A percentile compares a stretch with the other conserved stretches of the same genome.
These are phyloP conservation scores for Uloborus plumipes DNA, from an alignment of 2,888 invertebrate species.

Conservation along the genomic window DNA sequence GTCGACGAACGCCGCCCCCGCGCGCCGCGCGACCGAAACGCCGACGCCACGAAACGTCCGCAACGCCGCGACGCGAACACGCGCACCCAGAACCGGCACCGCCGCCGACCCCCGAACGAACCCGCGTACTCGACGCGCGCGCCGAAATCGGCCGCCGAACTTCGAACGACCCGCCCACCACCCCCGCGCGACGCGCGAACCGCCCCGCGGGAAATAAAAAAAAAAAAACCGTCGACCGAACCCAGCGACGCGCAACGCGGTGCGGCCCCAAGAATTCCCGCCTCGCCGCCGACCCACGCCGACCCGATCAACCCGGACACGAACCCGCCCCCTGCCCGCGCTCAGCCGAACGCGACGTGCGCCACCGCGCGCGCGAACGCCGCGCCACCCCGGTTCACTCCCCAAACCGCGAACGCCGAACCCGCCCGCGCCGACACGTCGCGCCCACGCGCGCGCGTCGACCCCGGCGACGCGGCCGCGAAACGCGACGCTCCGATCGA, in stretches of 20 bases:
- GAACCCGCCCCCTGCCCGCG: neutral
- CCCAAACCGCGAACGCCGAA: neutral
- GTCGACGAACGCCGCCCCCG: too few relatives aligned
- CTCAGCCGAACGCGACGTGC: neutral
- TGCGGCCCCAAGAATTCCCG: neutral
- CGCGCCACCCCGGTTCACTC: neutral
- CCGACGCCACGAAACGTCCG: too few relatives aligned
- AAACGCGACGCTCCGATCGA: neutral
- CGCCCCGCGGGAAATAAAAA: too few relatives aligned
- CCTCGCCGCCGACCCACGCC: neutral
- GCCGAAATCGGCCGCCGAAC: neutral
- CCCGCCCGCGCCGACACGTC: neutral
- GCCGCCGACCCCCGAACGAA: neutral
- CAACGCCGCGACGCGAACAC: too few relatives aligned
- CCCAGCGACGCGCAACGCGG: neutral
- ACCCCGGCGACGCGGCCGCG: neutral
- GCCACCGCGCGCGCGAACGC: neutral
- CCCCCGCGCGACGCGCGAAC: neutral
- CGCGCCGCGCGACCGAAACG: too few relatives aligned
- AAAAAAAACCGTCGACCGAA: too few relatives aligned
- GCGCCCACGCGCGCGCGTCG: neutral
- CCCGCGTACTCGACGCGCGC: neutral
- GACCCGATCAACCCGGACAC: neutral
- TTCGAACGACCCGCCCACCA: neutral
- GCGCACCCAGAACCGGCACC: neutral